These are phyloP conservation scores for Nothoprocta perdicaria DNA, from an alignment of 2,113 vertebrate genomes.

Conservation along the genomic window DNA sequence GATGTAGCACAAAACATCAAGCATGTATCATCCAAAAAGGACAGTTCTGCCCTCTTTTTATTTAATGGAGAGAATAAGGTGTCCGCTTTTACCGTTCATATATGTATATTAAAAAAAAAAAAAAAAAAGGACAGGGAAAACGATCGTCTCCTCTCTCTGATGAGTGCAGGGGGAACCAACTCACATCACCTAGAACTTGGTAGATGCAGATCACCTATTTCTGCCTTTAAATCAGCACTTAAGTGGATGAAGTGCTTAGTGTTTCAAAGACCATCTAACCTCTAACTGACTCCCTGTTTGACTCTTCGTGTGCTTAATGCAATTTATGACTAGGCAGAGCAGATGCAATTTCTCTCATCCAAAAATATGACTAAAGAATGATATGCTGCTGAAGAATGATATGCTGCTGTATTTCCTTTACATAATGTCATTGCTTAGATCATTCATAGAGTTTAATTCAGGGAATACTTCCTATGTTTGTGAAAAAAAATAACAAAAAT, in stretches of 20 bases:
- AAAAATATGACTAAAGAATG: neutral
- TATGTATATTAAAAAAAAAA: too few species aligned
- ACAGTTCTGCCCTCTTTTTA: neutral
- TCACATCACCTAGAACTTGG: neutral
- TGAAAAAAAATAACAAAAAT: neutral
- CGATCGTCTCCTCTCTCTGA: neutral
- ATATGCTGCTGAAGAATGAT: neutral
- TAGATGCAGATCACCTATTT: neutral
- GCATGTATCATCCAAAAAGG: neutral
- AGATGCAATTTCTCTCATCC: neutral
- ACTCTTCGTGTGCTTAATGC: neutral
- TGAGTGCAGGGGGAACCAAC: neutral
- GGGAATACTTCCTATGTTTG: neutral
- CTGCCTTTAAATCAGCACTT: neutral
- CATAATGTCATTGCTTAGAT: neutral
- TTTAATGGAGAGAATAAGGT: neutral
- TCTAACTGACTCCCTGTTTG: neutral
- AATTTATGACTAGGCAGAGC: neutral
- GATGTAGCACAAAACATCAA: rapidly evolving
- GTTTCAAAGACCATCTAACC: neutral
- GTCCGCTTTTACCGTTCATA: rapidly evolving
- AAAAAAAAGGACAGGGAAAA: neutral
- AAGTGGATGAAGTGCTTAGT: neutral
- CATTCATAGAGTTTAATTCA: neutral
- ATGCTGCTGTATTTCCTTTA: neutral